Evolutionary conservation across 1,140 invertebrate species (phyloP).

Genomic region (Drosophila leontia): DNA sequence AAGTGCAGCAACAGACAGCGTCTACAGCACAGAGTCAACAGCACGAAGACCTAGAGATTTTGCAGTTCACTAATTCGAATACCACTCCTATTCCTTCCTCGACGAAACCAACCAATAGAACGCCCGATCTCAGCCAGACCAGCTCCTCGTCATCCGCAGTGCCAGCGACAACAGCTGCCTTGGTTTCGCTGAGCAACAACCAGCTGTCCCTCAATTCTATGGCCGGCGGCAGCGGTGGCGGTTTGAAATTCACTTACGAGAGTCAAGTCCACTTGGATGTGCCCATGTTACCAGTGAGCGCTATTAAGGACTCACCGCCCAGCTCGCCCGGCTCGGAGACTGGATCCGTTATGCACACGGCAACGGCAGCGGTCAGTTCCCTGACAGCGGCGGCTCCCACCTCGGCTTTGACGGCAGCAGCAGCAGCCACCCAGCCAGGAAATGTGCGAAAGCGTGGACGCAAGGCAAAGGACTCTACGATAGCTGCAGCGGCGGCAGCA

Average conservation of each 20-base stretch:
- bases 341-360: slow-evolving; percentile 47
- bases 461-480: slow-evolving; percentile 74
- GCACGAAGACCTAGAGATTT: slow-evolving; percentile 78
- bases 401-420: slow-evolving; percentile 87
- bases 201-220: slow-evolving; percentile 34
- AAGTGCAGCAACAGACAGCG: slow-evolving; percentile 43
- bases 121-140: slow-evolving; percentile 67
- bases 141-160: slow-evolving; percentile 27
- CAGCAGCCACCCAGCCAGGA: slow-evolving; percentile 86
- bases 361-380: slow-evolving; percentile 54
- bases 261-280: slow-evolving; percentile 69
- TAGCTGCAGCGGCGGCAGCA: slow-evolving; percentile 44
- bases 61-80: slow-evolving; percentile 75
- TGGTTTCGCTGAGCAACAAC: slow-evolving; percentile 16
- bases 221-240: slow-evolving; percentile 34
- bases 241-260: slow-evolving; percentile 84
- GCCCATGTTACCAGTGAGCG: slow-evolving; percentile 59
- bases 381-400: slow-evolving; percentile 53
- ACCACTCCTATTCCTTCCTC: slow-evolving; percentile 60
- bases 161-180: slow-evolving; percentile 29
- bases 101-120: slow-evolving; percentile 67
- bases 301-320: slow-evolving; percentile 87
- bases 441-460: slow-evolving; percentile 86
- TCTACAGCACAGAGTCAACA: slow-evolving; percentile 57
- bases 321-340: slow-evolving; percentile 88